Conservation (phyloP, 2,888 invertebrate species). For the Hirtodrosophila trivittata region DNA sequence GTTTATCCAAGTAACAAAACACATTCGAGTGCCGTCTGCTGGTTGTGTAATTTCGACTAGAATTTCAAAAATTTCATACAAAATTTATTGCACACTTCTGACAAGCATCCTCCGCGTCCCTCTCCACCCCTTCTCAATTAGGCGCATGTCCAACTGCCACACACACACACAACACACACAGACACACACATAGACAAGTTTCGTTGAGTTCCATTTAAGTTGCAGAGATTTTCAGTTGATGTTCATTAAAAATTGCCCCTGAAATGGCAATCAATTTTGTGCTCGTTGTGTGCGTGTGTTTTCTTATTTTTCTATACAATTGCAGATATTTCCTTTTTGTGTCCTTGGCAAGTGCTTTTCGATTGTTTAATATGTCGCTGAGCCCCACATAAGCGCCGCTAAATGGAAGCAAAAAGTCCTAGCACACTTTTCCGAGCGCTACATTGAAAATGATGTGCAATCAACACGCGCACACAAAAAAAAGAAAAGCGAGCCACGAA, state of each 20-base stretch:
- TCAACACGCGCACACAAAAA: slow-evolving; percentile 40
- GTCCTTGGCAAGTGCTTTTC: slow-evolving; percentile 67
- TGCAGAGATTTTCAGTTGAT: slow-evolving; percentile 32
- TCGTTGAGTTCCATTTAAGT: slow-evolving; percentile 6
- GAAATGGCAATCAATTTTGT: slow-evolving; percentile 71
- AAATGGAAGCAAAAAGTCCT: slow-evolving; percentile 58
- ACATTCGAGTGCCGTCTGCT: slow-evolving; percentile 13
- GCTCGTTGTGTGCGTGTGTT: slow-evolving; percentile 3
- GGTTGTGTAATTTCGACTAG: slow-evolving; percentile 4
- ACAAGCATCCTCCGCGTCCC: slow-evolving; percentile 5
- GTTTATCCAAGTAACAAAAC: slow-evolving; percentile 1
- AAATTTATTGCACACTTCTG: slow-evolving; percentile 18
- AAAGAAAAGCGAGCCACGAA: slow-evolving; percentile 56
- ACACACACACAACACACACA: neutral
- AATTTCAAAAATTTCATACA: slow-evolving; percentile 10
- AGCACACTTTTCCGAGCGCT: slow-evolving; percentile 44
- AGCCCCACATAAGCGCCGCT: slow-evolving; percentile 63
- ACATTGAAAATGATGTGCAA: slow-evolving; percentile 69
- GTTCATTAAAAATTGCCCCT: slow-evolving; percentile 73
- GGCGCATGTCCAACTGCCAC: slow-evolving; percentile 22
- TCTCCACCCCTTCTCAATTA: slow-evolving; percentile 33
- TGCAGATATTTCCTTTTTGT: slow-evolving; percentile 22
- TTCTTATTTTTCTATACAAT: slow-evolving; percentile 20
- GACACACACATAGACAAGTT: neutral
- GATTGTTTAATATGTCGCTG: slow-evolving; percentile 74